Evolutionary conservation across 2,797 vertebrate species (phyloP), one percentile per base, ranked within the genome.

Genomic region (Acrocephalus scirpaceus): DNA sequence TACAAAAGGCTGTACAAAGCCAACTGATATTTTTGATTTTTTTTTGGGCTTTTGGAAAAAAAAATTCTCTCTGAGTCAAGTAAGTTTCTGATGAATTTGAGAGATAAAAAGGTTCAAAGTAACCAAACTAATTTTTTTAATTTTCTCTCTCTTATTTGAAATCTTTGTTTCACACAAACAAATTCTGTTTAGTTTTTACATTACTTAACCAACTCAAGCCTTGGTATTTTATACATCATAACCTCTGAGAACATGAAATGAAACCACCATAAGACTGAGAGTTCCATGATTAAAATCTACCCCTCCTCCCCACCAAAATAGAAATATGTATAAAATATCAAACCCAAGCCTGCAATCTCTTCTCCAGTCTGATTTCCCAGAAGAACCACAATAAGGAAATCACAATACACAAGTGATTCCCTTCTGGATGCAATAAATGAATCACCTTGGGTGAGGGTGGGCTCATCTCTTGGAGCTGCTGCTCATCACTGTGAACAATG

Each of bases 271-370:
- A 60, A 25, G 1, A 1, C 48, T 72, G 16, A 69, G 27, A 34
- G 20, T 65, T 69, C 47, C 36, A 11, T 5, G 4, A 69, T 6
- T 51, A 69, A 75, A 83, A 60, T 42, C 27, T 67, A 36, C 7
- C 16, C 4, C 3, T 16, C 7, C 5, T 21, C 1, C 5, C 6
- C 1, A 2, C 3, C 2, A 48, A 70, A 30, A 7, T 32, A 57
- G 25, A 79, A 62, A n/a, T 1, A 1, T 47, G 3, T 42, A 19
- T 47, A 45, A 67, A 85, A 36, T 25, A 71, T 13, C 10, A 83
- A 88, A 83, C 44, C 11, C 25, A 54, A 88, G 4, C n/a, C 51
- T 77, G 19, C 10, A 51, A 51, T 11, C 19, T 61, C 6, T 51
- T 69, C 12, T 69, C 11, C 4, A 34, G 19, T 16, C 5, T 76